Base-by-base conservation (phyloP, 2,797 vertebrate genomes). In the Poeciliopsis paucimaculata region DNA sequence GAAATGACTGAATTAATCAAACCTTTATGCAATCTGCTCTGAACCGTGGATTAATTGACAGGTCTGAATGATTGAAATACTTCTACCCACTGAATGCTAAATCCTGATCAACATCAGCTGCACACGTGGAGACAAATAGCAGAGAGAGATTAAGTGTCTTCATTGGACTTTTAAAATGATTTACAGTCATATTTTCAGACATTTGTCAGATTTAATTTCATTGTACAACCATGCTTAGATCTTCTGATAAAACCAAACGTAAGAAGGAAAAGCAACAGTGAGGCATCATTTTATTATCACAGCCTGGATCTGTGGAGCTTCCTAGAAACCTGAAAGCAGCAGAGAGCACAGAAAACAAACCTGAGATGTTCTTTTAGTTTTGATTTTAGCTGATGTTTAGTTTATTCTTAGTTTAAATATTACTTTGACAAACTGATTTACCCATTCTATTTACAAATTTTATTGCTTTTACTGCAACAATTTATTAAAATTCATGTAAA, bases 51-150 rank as follows among this genome's bases (percentile, higher is more conserved):
- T 28, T 57, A 26, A 53, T 45, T 41, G 66, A 70, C 39, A 45
- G 26, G 41, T 45, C 62, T 43, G 82, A 84, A 72, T 46, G 15
- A 41, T 51, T 39, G 41, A 45, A 81, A 36, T 9, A 0, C 36
- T 41, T 43, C 1, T 43, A 43, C 41, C 10, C 41, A 43, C 41
- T n/a, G 23, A 70, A 39, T 23, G 23, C 20, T 41, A 34, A 68
- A 43, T 41, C 20, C 26, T 55, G 26, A 68, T 41, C 34, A 68
- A 18, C 62, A 66, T 23, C 34, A 36, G 31, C 15, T 64, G 62
- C 13, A 4, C 8, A 4, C 16, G 8, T 11, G 18, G 31, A 9
- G 18, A 36, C 62, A 36, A 64, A 60, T 13, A 36, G 15, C 34
- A 20, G 31, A 64, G 16, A 31, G 6, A 64, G 15, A 34, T 66